Conservation (phyloP, 2,797 vertebrate species). For the Intellagama lesueurii region DNA sequence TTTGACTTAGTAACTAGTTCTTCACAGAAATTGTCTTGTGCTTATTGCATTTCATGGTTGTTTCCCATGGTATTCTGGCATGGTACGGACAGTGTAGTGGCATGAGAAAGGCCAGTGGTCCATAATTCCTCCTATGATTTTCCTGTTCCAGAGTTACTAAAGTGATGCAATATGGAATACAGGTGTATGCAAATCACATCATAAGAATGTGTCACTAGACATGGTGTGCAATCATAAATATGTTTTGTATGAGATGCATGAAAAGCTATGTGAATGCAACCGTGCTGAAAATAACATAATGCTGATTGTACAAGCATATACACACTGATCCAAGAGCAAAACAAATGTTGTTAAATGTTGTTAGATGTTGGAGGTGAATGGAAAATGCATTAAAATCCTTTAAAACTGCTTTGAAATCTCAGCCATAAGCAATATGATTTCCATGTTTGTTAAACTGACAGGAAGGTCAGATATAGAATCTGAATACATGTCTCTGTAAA, state of each 20-base stretch:
- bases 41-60: neutral
- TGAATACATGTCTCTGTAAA: neutral
- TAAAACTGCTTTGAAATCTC: conserved; percentile 23
- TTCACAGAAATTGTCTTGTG: neutral
- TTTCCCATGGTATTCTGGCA: neutral
- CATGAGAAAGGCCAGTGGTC: neutral
- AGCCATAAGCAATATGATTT: conserved; percentile 18
- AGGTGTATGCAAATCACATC: neutral
- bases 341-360: neutral
- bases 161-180: neutral
- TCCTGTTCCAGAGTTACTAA: neutral
- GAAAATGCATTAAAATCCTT: conserved; percentile 14
- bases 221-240: neutral
- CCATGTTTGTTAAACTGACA: neutral
- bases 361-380: neutral
- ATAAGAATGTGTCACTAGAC: neutral
- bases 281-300: neutral
- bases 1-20: neutral
- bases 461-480: neutral
- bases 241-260: neutral
- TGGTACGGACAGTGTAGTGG: neutral
- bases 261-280: neutral
- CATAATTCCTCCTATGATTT: neutral
- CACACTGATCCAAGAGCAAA: neutral
- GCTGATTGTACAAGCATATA: neutral